phyloP scores from a whole-genome alignment of 2,888 invertebrate genomes.

The Trichopoda pennipes region DNA sequence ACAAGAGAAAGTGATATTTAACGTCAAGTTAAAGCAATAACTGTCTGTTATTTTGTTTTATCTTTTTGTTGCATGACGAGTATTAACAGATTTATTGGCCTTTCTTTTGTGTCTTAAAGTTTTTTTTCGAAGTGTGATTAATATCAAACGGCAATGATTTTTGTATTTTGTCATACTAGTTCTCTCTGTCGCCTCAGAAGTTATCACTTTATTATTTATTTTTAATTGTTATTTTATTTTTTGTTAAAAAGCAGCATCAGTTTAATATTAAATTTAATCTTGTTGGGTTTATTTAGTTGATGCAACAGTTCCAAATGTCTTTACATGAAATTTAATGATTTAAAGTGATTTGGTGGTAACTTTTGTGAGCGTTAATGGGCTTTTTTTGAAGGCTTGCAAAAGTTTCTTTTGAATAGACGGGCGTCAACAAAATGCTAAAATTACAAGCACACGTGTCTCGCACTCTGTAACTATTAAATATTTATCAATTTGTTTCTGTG shows the following conservation, averaged over 20 bases:
- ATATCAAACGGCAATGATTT: slow-evolving; percentile 46
- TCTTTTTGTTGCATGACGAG: background rate
- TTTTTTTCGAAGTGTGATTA: slow-evolving; percentile 26
- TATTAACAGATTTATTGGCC: background rate
- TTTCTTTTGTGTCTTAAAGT: background rate
- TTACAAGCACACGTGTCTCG: too few species aligned
- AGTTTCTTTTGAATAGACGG: too few species aligned
- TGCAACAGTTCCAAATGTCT: slow-evolving; percentile 34
- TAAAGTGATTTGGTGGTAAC: too few species aligned
- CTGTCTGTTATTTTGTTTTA: slow-evolving; percentile 46
- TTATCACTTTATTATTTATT: background rate
- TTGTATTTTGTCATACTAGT: background rate
- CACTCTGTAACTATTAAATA: too few species aligned
- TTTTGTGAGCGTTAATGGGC: too few species aligned
- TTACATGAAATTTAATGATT: too few species aligned
- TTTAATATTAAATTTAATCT: slow-evolving; percentile 32
- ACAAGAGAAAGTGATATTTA: slow-evolving; percentile 15
- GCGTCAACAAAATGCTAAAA: too few species aligned
- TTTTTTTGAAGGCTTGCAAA: too few species aligned
- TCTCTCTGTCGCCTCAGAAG: background rate
- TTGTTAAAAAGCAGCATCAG: too few species aligned
- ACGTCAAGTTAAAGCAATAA: slow-evolving; percentile 51
- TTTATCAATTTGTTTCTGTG: too few species aligned
- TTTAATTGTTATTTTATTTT: background rate
- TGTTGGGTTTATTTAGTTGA: slow-evolving; percentile 57